phyloP scores from a whole-genome alignment of 2,888 invertebrate genomes.

The Metalampra italica region DNA sequence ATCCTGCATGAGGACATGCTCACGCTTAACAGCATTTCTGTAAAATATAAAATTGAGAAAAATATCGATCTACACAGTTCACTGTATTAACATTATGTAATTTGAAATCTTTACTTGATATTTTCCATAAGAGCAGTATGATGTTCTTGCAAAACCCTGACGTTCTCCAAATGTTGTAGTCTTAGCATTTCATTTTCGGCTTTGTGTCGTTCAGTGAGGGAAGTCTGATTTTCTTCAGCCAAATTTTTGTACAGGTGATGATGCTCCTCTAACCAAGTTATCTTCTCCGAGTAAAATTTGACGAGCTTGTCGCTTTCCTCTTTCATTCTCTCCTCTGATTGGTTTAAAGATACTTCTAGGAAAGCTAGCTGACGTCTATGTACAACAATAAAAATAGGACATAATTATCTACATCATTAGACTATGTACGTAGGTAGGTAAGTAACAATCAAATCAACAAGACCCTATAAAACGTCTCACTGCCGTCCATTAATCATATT shows the following conservation, averaged over 20 bases:
- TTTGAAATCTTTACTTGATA: conserved; percentile 63
- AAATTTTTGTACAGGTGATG: conserved; percentile 69
- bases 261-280: conserved; percentile 73
- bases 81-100: not conserved
- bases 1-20: conserved; percentile 69
- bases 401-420: too few species aligned
- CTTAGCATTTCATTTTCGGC: conserved; percentile 59
- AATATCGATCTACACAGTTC: not conserved
- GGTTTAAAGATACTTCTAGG: conserved; percentile 74
- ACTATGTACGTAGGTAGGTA: not conserved
- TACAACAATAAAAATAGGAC: not conserved
- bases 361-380: conserved; percentile 79
- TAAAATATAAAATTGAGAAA: not conserved
- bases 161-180: conserved; percentile 68
- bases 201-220: conserved; percentile 66
- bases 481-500: too few species aligned
- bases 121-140: conserved; percentile 77
- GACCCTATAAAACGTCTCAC: not conserved
- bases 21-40: conserved; percentile 74
- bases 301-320: conserved; percentile 75
- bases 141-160: conserved; percentile 64
- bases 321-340: conserved; percentile 79
- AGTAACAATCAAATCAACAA: not conserved
- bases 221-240: conserved; percentile 68
- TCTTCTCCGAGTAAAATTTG: conserved; percentile 71